Evolutionary conservation across 2,797 vertebrate species (phyloP).

Genomic region (Artibeus lituratus): DNA sequence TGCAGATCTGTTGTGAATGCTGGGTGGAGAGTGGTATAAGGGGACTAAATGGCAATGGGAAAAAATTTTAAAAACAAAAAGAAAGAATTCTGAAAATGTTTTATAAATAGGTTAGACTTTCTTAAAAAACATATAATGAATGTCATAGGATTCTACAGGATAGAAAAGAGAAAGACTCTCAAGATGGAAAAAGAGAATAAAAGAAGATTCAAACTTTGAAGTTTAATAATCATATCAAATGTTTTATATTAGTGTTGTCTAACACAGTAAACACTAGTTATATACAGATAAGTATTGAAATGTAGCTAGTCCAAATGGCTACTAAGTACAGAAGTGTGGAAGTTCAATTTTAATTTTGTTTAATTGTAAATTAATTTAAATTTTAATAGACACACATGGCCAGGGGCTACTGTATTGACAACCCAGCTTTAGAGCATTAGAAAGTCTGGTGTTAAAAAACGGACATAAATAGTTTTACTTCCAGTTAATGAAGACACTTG

Average conservation of each 20-base stretch:
- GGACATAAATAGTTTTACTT: not conserved
- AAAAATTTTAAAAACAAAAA: too few species aligned
- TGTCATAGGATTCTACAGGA: not conserved
- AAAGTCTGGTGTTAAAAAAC: not conserved
- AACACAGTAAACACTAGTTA: not conserved
- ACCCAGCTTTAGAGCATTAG: not conserved
- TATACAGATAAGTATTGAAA: not conserved
- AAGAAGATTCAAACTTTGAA: slow-evolving; percentile 9
- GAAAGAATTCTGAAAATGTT: not conserved
- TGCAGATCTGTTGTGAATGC: too few species aligned
- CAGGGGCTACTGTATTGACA: not conserved
- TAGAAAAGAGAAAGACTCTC: not conserved
- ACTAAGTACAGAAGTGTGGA: not conserved
- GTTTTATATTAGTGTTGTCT: not conserved
- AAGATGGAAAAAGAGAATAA: not conserved
- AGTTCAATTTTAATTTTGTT: not conserved
- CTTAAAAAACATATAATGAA: not conserved
- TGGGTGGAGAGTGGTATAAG: too few species aligned
- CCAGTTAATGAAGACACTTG: not conserved
- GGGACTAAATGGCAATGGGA: too few species aligned
- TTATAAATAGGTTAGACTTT: not conserved
- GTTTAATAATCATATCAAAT: not conserved
- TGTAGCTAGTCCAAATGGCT: not conserved
- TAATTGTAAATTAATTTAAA: not conserved
- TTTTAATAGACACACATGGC: not conserved